Evolutionary conservation across 2,888 invertebrate genomes (phyloP), one percentile per base, ranked within the genome.

Genomic region (Keiferia lycopersicella): DNA sequence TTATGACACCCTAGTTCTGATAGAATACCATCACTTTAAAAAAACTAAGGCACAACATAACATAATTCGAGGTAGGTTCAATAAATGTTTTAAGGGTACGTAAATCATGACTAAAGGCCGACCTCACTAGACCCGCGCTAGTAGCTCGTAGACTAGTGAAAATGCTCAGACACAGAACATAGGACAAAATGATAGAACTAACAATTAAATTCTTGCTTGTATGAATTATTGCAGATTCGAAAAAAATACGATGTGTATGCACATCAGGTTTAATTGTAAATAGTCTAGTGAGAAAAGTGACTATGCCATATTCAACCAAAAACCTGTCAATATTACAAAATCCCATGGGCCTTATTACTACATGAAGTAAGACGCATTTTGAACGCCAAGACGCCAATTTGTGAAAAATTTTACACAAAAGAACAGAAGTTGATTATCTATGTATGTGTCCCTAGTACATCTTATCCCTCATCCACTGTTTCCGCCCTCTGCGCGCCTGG

Each of bases 1-100:
- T 53, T 6, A 56, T 26, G 34, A n/a, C 14, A 34, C 30, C 34
- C 34, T 16, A 34, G 16, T 56, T 56, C n/a, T 8, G 7, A 16
- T 34, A 16, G n/a, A 56, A 16, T 56, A 34, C 16, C 16, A 30
- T 56, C 14, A 26, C 50, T 63, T 61, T 58, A 72, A 69, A 73
- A 70, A 73, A 74, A 76, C 75, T 73, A 73, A 69, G 67, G 68
- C 71, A 65, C 71, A n/a, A n/a, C n/a, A n/a, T n/a, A n/a, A n/a
- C n/a, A 75, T 72, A 74, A 73, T 73, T 70, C 69, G 26, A 63
- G 66, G 70, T 74, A 73, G 74, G 75, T 78, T 76, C 80, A 81
- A 85, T 86, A 85, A 86, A 87, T 86, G 84, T 85, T 86, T 84
- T 81, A 86, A 80, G 81, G 82, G 80, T 69, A 80, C 82, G 84